These are phyloP conservation scores for Nephrotoma appendiculata DNA, from an alignment of 2,888 invertebrate species.

Conservation along the genomic window DNA sequence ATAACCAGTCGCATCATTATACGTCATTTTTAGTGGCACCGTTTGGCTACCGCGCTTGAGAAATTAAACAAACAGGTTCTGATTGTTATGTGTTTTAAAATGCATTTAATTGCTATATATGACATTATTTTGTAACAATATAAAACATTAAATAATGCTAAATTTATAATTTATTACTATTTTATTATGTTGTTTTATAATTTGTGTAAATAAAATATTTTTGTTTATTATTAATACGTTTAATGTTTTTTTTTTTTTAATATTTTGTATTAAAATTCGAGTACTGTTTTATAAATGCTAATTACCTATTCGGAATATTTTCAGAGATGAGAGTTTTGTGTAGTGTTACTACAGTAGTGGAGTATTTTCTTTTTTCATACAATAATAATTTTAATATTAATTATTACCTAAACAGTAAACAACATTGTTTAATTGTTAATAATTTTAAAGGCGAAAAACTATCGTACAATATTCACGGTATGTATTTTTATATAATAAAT, in stretches of 20 bases:
- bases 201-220: neutral
- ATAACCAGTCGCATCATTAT: no score
- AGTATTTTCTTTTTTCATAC: neutral
- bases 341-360: neutral
- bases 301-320: neutral
- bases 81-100: neutral
- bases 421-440: neutral
- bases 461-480: neutral
- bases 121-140: neutral
- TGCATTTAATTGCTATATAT: neutral
- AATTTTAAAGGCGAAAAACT: neutral
- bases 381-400: neutral
- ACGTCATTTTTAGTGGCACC: no score
- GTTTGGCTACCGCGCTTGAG: neutral
- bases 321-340: neutral
- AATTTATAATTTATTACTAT: neutral
- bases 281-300: neutral
- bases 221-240: neutral
- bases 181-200: neutral
- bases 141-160: neutral
- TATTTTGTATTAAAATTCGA: neutral
- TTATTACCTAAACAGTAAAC: neutral
- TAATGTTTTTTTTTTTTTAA: neutral
- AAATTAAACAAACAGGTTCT: neutral
- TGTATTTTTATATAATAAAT: neutral